Evolutionary conservation across 2,797 vertebrate genomes (phyloP).

Genomic region (Cryptoprocta ferox): DNA sequence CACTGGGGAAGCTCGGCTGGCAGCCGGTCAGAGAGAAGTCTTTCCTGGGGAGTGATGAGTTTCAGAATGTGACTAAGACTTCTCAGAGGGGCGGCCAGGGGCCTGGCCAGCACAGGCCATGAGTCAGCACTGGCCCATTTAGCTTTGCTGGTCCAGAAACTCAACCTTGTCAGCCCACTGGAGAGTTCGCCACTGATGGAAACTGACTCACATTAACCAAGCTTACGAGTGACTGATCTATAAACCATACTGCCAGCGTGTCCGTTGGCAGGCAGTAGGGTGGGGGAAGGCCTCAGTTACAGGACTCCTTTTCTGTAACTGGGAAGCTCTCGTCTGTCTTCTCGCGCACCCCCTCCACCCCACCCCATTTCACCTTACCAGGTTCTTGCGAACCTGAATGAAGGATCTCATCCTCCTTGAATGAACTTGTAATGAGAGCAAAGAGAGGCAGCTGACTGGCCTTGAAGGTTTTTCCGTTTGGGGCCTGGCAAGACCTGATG

Average conservation of each 20-base stretch:
- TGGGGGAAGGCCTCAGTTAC: not conserved
- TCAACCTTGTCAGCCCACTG: not conserved
- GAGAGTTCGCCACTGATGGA: not conserved
- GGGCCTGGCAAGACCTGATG: not conserved
- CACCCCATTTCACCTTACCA: not conserved
- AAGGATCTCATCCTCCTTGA: not conserved
- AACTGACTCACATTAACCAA: slow-evolving; percentile 9
- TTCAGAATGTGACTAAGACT: not conserved
- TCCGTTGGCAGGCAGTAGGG: not conserved
- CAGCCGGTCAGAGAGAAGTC: not conserved
- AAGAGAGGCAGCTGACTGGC: not conserved
- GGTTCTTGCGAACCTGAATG: not conserved
- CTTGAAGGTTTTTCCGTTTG: not conserved
- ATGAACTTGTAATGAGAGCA: not conserved
- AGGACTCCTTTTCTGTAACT: not conserved
- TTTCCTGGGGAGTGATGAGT: not conserved
- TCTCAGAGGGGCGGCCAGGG: not conserved
- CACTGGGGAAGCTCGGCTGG: not conserved
- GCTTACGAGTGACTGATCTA: not conserved
- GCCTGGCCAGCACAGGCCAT: not conserved
- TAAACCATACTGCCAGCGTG: not conserved
- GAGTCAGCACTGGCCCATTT: not conserved
- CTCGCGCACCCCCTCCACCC: not conserved
- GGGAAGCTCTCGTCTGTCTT: not conserved
- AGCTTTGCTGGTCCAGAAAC: not conserved